Evolutionary conservation across 1,140 invertebrate species (phyloP), one percentile per base, ranked within the genome.

Genomic region (Ylistrum balloti): DNA sequence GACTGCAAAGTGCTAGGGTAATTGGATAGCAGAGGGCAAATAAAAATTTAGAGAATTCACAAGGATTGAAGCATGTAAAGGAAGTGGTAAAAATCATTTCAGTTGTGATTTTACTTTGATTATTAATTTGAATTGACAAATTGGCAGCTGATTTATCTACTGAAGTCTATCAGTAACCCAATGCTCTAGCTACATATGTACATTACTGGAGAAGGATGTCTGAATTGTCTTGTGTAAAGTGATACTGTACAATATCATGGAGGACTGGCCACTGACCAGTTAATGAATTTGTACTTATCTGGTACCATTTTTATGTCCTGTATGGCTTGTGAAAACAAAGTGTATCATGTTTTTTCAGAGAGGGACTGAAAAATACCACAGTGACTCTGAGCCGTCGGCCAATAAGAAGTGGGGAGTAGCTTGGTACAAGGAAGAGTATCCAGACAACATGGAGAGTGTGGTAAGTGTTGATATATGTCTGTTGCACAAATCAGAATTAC

Each of bases 331-430:
- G 28, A 56, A 87, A 38, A 13, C 9, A 22, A 33, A 22, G 15
- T 33, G n/a, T 41, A 48, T 92, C 88, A 90, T 89, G 88, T 48
- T 87, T 94, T n/a, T 95, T 92, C 92, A 95, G 94, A 94, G 94
- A 91, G 94, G 94, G 28, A 95, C 94, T 35, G 94, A 95, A 88
- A 95, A 95, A 89, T 94, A 94, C 89, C 91, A 93, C 89, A 90
- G 90, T 28, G 56, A 87, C 38, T 90, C 87, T 32, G 91, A 92
- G 41, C 89, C 92, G 45, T 90, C 91, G n/a, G 89, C 88, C 28
- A 90, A 88, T 20, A 91, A 90, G 28, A 92, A 93, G 56, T 94
- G 92, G 91, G 93, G 94, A n/a, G 94, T 94, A 33, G 91, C 94
- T 33, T 95, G 90, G 88, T 94, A 92, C 90, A 95, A 94, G 38